Evolutionary conservation across 2,888 invertebrate species (phyloP), one percentile per base, ranked within the genome.

Genomic region (Drosophila flavopinicola): DNA sequence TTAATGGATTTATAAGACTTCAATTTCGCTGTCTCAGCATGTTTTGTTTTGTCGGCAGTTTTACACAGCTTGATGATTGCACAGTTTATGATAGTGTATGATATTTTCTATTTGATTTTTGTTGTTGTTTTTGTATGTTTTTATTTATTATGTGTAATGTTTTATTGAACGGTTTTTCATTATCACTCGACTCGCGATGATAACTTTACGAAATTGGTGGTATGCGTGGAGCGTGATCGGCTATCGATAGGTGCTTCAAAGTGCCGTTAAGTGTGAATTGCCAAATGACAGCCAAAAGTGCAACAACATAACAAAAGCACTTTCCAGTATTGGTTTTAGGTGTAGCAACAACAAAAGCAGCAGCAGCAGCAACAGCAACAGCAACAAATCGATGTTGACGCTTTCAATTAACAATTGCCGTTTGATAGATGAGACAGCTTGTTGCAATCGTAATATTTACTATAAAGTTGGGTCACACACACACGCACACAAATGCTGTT

Each of bases 381-480:
- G 49, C 56, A 47, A 45, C 42, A 72, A 54, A 68, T 53, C 58
- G 47, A 48, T 85, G 73, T 80, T 83, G 69, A 83, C 69, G 83
- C 60, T 79, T 69, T 76, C 79, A 83, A 80, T 85, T 80, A 80
- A 83, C 76, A 79, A 85, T 69, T 83, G 79, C 66, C 56, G 60
- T 70, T 73, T 74, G 71, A 71, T 71, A 53, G 45, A 68, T 71
- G 71, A 58, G 71, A 74, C 71, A 68, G 71, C 38, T 58, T 67
- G 63, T 53, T 68, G 71, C 70, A 59, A 71, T 58, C 51, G 35
- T 6, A 52, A 56, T 49, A 49, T 17, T 47, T 39, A 35, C 56
- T 49, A 49, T 39, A 39, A 39, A 48, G n/a, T 52, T 66, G 66
- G 58, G 56, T 58, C 61, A 60, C 25, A 52, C 51, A 57, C 56